Percentiles rank a stretch among this genome's conserved stretches.
Evolutionary conservation across 2,113 vertebrate species (phyloP).

Genomic region (Anser brachyrhynchus): DNA sequence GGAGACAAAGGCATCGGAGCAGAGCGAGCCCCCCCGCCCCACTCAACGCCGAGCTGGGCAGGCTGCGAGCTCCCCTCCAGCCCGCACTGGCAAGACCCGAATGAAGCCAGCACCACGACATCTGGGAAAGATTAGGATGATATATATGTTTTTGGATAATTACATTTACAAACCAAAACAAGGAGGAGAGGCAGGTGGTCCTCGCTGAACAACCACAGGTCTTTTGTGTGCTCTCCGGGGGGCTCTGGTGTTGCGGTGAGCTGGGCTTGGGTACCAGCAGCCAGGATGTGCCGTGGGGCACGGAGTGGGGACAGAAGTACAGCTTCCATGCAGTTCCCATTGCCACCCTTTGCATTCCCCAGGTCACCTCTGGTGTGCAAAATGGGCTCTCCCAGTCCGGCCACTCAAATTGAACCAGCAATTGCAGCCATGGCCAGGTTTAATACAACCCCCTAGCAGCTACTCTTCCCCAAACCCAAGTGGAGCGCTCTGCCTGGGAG

Average conservation of each 20-base stretch:
- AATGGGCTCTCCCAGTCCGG: not conserved
- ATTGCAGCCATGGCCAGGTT: not conserved
- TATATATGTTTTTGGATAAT: not conserved
- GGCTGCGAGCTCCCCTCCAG: no score
- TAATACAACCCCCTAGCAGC: not conserved
- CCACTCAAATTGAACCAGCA: not conserved
- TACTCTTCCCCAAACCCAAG: not conserved
- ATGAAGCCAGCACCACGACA: not conserved
- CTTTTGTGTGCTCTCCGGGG: not conserved
- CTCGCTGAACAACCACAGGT: not conserved
- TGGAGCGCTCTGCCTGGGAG: not conserved
- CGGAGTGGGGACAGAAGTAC: not conserved
- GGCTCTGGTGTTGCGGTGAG: not conserved
- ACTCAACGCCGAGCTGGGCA: not conserved
- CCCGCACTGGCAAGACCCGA: not conserved
- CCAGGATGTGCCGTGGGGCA: fast-evolving
- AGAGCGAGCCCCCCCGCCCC: not conserved
- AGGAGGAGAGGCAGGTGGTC: not conserved
- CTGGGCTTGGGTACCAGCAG: not conserved
- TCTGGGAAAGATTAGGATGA: not conserved
- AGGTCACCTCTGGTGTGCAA: not conserved
- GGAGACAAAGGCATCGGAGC: constrained; percentile 40
- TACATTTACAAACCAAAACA: not conserved
- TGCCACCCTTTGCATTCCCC: not conserved
- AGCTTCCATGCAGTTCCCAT: not conserved